These are phyloP conservation scores for Lepidurus packardi DNA, from an alignment of 1,140 invertebrate species.

Conservation along the genomic window DNA sequence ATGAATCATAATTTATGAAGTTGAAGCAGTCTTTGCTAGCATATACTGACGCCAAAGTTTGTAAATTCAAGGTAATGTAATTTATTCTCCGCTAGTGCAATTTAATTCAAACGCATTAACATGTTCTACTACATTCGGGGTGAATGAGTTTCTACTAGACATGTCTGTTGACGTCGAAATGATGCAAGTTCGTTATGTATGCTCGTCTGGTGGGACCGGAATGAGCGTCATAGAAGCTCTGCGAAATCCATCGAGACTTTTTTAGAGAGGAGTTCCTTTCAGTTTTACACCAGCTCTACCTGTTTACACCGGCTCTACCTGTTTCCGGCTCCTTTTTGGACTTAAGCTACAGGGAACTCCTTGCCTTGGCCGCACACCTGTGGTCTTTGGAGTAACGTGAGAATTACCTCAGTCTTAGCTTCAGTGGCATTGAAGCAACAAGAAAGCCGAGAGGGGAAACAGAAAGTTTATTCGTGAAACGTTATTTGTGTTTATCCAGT, in stretches of 20 bases:
- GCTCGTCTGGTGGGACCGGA: too few species aligned
- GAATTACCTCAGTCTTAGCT: constrained; percentile 19
- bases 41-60: too few species aligned
- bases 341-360: neutral
- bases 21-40: too few species aligned
- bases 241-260: neutral
- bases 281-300: neutral
- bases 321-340: constrained; percentile 6
- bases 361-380: constrained; percentile 8
- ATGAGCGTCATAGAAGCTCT: too few species aligned
- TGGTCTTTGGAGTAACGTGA: constrained; percentile 18
- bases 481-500: neutral
- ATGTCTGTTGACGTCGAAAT: too few species aligned
- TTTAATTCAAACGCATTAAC: too few species aligned
- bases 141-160: too few species aligned
- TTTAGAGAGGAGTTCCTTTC: neutral
- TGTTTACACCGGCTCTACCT: neutral
- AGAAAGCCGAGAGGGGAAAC: neutral
- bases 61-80: too few species aligned
- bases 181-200: too few species aligned
- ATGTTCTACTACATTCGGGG: too few species aligned
- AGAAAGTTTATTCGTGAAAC: neutral
- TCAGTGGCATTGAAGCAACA: constrained; percentile 9
- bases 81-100: too few species aligned
- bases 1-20: too few species aligned